Percentiles rank a stretch among this genome's conserved stretches.
Conservation (phyloP, 2,797 vertebrate species). For the Cryptoprocta ferox region DNA sequence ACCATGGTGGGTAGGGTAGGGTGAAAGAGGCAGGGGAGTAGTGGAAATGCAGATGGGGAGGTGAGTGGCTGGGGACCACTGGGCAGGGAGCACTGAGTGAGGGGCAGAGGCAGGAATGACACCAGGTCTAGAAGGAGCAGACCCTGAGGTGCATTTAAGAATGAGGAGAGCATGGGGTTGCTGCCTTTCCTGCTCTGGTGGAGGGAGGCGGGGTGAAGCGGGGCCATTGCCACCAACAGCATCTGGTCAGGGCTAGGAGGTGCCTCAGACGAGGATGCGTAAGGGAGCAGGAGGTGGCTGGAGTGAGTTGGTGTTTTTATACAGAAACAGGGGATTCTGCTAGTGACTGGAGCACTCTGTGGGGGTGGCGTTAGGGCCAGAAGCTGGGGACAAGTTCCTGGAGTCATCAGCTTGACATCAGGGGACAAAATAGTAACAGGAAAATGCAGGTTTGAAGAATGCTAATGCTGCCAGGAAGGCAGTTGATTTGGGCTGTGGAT, state of each 20-base stretch:
- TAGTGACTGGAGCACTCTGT: background rate
- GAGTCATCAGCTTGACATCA: background rate
- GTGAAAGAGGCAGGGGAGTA: background rate
- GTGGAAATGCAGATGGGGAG: background rate
- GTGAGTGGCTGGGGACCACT: rapidly evolving
- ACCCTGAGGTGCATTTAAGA: background rate
- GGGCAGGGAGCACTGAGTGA: background rate
- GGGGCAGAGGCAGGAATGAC: background rate
- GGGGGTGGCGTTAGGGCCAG: background rate
- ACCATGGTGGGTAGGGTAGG: background rate
- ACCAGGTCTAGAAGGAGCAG: background rate
- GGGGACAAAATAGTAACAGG: background rate
- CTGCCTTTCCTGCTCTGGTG: background rate
- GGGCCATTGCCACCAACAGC: too few relatives aligned
- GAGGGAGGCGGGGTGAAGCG: background rate
- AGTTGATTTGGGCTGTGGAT: rapidly evolving
- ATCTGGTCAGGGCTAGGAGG: too few relatives aligned
- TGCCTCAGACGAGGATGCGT: background rate
- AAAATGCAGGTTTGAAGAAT: background rate
- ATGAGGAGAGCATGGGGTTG: background rate
- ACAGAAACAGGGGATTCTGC: background rate
- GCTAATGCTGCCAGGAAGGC: background rate
- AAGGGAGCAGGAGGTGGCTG: too few relatives aligned
- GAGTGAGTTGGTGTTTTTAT: background rate
- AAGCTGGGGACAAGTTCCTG: background rate